Base-by-base conservation (phyloP, 2,113 vertebrate genomes). In the Orientallactaga bullata region DNA sequence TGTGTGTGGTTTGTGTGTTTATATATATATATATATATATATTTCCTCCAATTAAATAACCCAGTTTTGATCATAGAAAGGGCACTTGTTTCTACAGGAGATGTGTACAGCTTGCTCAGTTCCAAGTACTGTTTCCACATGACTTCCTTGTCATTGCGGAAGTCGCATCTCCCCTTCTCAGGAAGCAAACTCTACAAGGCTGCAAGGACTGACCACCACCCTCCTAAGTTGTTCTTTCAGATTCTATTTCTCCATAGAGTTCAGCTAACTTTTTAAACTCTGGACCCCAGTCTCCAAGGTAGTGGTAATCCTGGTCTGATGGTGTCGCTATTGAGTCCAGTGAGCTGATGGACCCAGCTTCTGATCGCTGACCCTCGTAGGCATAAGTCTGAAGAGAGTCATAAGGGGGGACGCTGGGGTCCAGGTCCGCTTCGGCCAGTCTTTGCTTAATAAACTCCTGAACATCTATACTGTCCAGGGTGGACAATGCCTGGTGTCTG, bases 301-400 rank as follows among this genome's bases (percentile, higher is more conserved):
- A 99, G 93, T 98, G 98, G 96, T 99, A 99, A 97, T 99, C 98
- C 98, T 99, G 97, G 94, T 99, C 99, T 6, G 98, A 98, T 3
- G 98, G 98, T 18, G 98, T 98, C 0, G 98, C 98, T 2, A 98
- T 98, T 76, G 99, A 99, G 98, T 99, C 99, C 95, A 99, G 97
- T 0, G 99, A 99, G 96, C 99, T 99, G 97, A 99, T 98, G 74
- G 99, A 99, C 6, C 99, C 99, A 2, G 99, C 97, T 82, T 99
- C 98, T 2, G 99, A 99, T 26, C 99, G 98, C 90, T 98, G 98
- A 55, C 99, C 99, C 96, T 99, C 99, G 18, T 99, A 99, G 5
- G 99, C 99, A 5, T 99, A 99, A 88, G 99, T 99, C 98, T 99
- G 99, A 79, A 99, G 98, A 18, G 99, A 99, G 98, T 99, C 99